phyloP scores from a whole-genome alignment of 2,797 vertebrate species.

The Ptychobarbus kaznakovi region DNA sequence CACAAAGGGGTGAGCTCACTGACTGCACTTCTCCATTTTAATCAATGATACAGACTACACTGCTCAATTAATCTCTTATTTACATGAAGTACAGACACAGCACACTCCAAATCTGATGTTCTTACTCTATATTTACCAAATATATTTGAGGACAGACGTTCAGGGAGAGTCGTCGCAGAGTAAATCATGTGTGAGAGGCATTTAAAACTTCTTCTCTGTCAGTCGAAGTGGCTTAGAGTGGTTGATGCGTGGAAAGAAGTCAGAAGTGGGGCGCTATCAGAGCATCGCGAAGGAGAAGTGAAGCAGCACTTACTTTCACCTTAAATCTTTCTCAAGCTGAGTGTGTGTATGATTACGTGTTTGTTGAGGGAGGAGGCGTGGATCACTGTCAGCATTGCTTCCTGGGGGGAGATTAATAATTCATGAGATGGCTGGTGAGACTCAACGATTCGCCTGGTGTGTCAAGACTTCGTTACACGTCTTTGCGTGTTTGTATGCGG shows the following conservation, averaged over 20 bases:
- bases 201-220: conserved; percentile 47
- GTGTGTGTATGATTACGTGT: conserved; percentile 26
- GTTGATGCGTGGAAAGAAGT: conserved; percentile 44
- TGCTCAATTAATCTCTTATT: background rate
- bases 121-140: background rate
- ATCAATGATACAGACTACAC: background rate
- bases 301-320: conserved; percentile 62
- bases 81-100: background rate
- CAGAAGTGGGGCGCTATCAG: conserved; percentile 34
- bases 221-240: conserved; percentile 36
- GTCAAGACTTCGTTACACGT: conserved; percentile 55
- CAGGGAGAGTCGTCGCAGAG: conserved; percentile 10
- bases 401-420: conserved; percentile 63
- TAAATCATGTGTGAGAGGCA: conserved; percentile 41
- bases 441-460: conserved; percentile 50
- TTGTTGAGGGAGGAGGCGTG: conserved; percentile 19
- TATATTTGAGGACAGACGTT: conserved; percentile 25
- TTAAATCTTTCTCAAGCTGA: conserved; percentile 32
- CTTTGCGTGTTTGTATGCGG: conserved; percentile 46
- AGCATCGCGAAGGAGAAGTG: conserved; percentile 42
- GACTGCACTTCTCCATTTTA: background rate
- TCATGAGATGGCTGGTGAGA: conserved; percentile 58
- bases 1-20: background rate
- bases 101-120: background rate
- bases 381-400: conserved; percentile 58